Evolutionary conservation across 2,113 vertebrate genomes (phyloP), one percentile per base, ranked within the genome.

Genomic region (Grus americana): DNA sequence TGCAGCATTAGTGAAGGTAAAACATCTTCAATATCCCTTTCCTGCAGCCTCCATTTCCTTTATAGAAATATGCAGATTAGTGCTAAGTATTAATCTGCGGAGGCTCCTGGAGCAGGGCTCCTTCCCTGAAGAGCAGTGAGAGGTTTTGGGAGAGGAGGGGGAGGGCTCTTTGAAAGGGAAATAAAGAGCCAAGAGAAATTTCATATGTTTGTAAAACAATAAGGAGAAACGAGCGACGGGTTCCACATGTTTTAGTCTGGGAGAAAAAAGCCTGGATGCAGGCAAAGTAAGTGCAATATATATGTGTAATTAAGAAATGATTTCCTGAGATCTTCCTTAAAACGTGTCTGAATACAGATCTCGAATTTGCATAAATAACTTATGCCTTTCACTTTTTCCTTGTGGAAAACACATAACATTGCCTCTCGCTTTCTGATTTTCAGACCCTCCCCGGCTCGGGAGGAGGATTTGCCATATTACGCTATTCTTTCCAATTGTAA

Each of bases 261-360:
- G 52, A 76, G 67, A 19, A 72, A 79, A 85, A 88, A 95, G 73
- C 75, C 26, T 18, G n/a, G 91, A 95, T 93, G 90, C 89, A 90
- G 95, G 95, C 80, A 79, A 93, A 97, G 93, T 82, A 89, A 93
- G 93, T 79, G 82, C 93, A 85, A 96, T 88, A 62, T 93, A 97
- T 95, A 93, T 95, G 97, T 96, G 97, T 97, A 97, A 98, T 98
- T 98, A 98, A 97, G 97, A 98, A 97, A 97, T 97, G 81, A 97
- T 98, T 97, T 97, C 96, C 89, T 89, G 90, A 93, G 97, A 93
- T 97, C 96, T 92, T 96, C 97, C 97, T 97, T 95, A 90, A 70
- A 86, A 97, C 70, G 63, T 3, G 76, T 78, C 97, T 97, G 97
- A 97, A 97, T 97, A 94, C 97, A 95, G 96, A 97, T 93, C 97